These are phyloP conservation scores for Eupsittula cactorum DNA, from an alignment of 2,113 vertebrate species.

Conservation along the genomic window DNA sequence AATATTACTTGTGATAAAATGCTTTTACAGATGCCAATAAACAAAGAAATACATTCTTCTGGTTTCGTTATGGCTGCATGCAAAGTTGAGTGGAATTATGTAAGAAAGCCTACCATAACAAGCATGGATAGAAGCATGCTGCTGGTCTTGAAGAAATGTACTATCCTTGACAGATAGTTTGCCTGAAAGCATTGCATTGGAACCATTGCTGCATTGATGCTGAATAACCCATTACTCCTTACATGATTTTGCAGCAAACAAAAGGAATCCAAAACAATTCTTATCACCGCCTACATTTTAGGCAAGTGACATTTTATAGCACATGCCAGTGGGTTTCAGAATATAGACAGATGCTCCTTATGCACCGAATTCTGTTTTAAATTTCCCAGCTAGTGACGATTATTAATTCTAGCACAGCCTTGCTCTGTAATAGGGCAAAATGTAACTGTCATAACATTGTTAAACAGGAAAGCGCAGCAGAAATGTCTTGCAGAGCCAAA, in stretches of 20 bases:
- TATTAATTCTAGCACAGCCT: neutral
- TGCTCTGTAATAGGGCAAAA: neutral
- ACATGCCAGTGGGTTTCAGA: neutral
- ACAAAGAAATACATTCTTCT: conserved; percentile 14
- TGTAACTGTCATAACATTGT: neutral
- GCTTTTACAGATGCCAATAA: conserved; percentile 48
- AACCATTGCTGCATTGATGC: neutral
- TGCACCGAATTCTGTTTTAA: neutral
- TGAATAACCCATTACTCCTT: conserved; percentile 11
- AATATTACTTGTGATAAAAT: conserved; percentile 50
- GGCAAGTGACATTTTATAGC: neutral
- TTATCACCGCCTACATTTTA: neutral
- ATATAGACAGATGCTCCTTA: neutral
- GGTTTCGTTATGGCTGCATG: neutral
- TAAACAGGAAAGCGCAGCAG: neutral
- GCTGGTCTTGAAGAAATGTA: neutral
- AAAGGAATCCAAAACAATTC: neutral
- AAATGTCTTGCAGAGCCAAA: neutral
- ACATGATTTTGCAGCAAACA: neutral
- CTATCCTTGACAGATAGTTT: neutral
- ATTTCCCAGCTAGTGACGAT: neutral
- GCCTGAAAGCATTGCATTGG: neutral
- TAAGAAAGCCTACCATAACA: neutral
- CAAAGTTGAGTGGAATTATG: neutral
- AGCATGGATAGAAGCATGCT: neutral